Percentiles rank a stretch among this genome's conserved stretches.
Evolutionary conservation across 2,888 invertebrate genomes (phyloP).

Genomic region (Epistrophella euchroma): DNA sequence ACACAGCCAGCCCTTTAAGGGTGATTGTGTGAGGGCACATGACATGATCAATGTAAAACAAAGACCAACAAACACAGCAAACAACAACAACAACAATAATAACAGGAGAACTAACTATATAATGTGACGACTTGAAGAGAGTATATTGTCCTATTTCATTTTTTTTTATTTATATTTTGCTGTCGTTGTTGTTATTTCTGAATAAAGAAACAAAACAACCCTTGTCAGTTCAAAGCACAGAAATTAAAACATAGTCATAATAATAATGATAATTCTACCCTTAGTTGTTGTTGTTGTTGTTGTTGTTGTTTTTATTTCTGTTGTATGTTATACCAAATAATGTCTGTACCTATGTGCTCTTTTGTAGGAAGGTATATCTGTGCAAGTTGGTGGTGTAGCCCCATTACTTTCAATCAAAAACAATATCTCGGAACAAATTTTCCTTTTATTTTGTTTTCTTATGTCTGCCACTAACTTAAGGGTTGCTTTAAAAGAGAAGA

Average conservation of each 20-base stretch:
- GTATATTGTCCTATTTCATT: constrained; percentile 54
- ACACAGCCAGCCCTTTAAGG: constrained; percentile 6
- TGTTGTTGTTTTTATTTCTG: no score
- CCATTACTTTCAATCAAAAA: constrained; percentile 74
- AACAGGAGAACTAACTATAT: constrained; percentile 45
- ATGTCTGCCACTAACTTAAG: constrained; percentile 27
- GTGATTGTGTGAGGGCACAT: constrained; percentile 14
- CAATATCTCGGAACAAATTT: constrained; percentile 71
- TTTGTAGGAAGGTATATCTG: background rate
- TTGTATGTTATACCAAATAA: no score
- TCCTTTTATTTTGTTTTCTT: constrained; percentile 13
- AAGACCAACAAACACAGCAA: constrained; percentile 20
- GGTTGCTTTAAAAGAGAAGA: constrained; percentile 9
- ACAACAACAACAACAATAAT: constrained; percentile 36
- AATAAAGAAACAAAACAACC: constrained; percentile 57
- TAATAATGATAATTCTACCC: constrained; percentile 63
- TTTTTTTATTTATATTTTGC: constrained; percentile 8
- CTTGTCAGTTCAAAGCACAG: constrained; percentile 59
- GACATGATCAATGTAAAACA: constrained; percentile 60
- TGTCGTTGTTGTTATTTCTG: constrained; percentile 3
- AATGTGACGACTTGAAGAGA: constrained; percentile 37
- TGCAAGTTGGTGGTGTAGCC: constrained; percentile 32
- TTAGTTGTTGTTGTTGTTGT: constrained; percentile 5
- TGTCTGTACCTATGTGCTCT: constrained; percentile 29
- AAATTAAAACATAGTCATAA: constrained; percentile 74